phyloP scores from a whole-genome alignment of 37 sponge, comb jelly and placozoan species.

The Tethya wilhelma region DNA sequence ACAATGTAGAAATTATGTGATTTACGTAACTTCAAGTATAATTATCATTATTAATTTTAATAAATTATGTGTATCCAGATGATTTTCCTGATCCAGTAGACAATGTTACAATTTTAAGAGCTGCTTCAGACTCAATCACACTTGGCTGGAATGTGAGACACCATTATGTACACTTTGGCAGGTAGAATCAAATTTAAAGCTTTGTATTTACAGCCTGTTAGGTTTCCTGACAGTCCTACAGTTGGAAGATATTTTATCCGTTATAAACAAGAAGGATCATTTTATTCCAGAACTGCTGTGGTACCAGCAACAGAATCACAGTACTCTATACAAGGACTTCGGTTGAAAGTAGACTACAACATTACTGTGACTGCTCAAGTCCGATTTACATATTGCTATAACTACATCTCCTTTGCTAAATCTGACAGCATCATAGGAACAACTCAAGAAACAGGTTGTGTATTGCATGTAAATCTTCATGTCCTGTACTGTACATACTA shows the following conservation, averaged over 20 bases:
- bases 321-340: background rate
- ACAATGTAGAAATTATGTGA: no score
- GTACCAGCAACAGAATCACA: no score
- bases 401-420: background rate
- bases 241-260: background rate
- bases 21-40: no score
- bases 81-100: background rate
- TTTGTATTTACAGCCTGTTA: background rate
- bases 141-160: background rate
- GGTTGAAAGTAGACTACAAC: background rate
- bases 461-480: no score
- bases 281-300: no score
- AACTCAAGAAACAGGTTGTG: constrained; percentile 6
- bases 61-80: background rate
- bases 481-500: no score
- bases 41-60: no score
- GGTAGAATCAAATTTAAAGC: background rate
- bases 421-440: constrained; percentile 1
- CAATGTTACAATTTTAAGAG: background rate
- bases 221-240: no score
- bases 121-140: background rate
- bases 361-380: constrained; percentile 8
- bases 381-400: constrained; percentile 1
- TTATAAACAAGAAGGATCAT: no score
- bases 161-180: background rate